Percentiles rank a stretch among this genome's conserved stretches.
Conservation (phyloP, 2,888 invertebrate species). For the Conus canariensis region DNA sequence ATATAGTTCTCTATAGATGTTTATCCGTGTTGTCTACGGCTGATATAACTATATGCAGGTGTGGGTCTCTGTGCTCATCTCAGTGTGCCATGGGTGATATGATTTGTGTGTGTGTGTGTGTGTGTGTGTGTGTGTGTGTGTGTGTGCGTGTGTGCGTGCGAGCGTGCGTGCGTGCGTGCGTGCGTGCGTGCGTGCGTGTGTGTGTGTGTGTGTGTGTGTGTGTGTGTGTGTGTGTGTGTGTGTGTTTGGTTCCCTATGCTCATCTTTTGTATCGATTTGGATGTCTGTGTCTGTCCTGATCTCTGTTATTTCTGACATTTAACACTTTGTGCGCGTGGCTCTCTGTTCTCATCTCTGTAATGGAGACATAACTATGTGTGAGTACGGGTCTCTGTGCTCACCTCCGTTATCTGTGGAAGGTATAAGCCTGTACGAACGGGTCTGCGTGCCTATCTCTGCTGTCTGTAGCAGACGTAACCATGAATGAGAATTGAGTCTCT, state of each 20-base stretch:
- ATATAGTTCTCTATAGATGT: neutral
- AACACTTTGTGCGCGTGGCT: no score
- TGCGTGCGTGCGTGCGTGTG: neutral
- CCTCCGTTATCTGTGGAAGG: no score
- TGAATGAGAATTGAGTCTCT: no score
- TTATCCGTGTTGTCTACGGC: neutral
- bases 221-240: neutral
- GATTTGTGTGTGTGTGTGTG: conserved; percentile 1
- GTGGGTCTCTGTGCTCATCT: neutral
- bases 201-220: neutral
- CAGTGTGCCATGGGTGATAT: neutral
- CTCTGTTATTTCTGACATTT: no score
- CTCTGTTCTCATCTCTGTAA: no score
- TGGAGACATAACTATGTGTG: no score
- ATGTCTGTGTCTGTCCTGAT: no score
- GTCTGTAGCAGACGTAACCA: no score
- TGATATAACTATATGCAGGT: neutral
- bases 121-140: neutral
- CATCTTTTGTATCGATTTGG: no score
- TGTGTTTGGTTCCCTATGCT: neutral
- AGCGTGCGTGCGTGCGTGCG: neutral
- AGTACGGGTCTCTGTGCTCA: no score
- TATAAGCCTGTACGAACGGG: no score
- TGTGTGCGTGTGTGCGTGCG: neutral
- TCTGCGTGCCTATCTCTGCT: no score